Evolutionary conservation across 2,888 invertebrate genomes (phyloP).

Genomic region (Isoperla grammatica): DNA sequence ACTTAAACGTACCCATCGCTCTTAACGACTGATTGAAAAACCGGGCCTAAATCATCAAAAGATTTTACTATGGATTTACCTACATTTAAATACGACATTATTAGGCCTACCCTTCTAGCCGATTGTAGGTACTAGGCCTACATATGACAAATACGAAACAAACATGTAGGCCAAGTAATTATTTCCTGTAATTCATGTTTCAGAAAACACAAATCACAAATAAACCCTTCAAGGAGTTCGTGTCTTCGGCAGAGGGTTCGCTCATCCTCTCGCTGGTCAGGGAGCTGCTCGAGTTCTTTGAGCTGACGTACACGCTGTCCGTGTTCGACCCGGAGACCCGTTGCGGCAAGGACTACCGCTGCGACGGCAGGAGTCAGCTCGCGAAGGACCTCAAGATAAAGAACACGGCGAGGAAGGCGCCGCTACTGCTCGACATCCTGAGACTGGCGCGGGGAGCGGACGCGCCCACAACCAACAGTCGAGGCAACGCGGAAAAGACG

Average conservation of each 20-base stretch:
- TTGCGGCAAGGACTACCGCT: constrained; percentile 57
- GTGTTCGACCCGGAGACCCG: constrained; percentile 79
- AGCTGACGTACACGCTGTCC: constrained; percentile 70
- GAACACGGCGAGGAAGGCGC: constrained; percentile 22
- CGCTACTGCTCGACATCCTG: constrained; percentile 19
- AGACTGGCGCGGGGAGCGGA: neutral
- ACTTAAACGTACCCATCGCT: too few species aligned
- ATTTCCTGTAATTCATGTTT: too few species aligned
- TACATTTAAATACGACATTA: too few species aligned
- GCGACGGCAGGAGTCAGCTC: constrained; percentile 49
- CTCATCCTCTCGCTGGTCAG: constrained; percentile 60
- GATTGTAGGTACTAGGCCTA: too few species aligned
- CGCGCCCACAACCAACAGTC: too few species aligned
- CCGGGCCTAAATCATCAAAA: too few species aligned
- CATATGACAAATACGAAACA: too few species aligned
- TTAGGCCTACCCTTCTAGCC: too few species aligned
- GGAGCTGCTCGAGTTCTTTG: constrained; percentile 77
- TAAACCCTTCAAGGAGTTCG: constrained; percentile 52
- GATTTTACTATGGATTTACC: too few species aligned
- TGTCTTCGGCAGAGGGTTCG: constrained; percentile 54
- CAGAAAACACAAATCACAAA: constrained; percentile 40
- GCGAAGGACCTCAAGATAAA: constrained; percentile 21
- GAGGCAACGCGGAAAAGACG: too few species aligned
- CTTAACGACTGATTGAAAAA: too few species aligned
- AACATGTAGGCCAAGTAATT: too few species aligned